A percentile compares a stretch with the other conserved stretches of the same genome.
phyloP scores from a whole-genome alignment of 2,113 vertebrate genomes.

The Calcarius ornatus region DNA sequence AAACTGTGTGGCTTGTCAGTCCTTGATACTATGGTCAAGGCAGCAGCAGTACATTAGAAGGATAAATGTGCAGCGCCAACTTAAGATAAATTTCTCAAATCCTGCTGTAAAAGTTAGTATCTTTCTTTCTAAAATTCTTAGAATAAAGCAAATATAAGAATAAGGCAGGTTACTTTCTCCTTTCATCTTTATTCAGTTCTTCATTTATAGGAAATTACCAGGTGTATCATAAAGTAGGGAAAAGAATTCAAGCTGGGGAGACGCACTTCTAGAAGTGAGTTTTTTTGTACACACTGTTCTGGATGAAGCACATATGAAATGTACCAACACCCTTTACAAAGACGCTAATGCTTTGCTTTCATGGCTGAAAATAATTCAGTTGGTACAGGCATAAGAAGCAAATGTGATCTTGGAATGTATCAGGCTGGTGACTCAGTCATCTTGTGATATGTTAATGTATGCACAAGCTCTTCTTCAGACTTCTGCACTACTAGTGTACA shows the following conservation, averaged over 20 bases:
- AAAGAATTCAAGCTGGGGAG: background rate
- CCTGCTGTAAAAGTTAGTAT: background rate
- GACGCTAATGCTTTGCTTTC: background rate
- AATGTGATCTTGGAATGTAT: slow-evolving; percentile 53
- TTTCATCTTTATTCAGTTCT: background rate
- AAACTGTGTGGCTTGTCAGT: background rate
- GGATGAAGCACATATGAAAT: background rate
- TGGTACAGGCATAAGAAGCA: slow-evolving; percentile 41
- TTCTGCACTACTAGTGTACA: background rate
- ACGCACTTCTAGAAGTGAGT: background rate
- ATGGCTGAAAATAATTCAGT: slow-evolving; percentile 54
- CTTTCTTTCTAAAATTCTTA: background rate
- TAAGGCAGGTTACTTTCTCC: background rate
- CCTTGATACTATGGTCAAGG: background rate
- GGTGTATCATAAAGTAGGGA: background rate
- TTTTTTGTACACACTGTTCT: background rate
- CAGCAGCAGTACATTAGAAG: background rate
- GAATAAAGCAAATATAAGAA: background rate
- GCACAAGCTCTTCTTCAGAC: slow-evolving; percentile 23
- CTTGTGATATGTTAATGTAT: slow-evolving; percentile 59
- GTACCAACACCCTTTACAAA: slow-evolving; percentile 7
- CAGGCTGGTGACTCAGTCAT: slow-evolving; percentile 51
- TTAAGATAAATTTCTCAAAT: background rate
- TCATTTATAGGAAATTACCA: background rate
- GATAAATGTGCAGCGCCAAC: background rate